phyloP scores from a whole-genome alignment of 2,113 vertebrate species.

The Gymnogyps californianus region DNA sequence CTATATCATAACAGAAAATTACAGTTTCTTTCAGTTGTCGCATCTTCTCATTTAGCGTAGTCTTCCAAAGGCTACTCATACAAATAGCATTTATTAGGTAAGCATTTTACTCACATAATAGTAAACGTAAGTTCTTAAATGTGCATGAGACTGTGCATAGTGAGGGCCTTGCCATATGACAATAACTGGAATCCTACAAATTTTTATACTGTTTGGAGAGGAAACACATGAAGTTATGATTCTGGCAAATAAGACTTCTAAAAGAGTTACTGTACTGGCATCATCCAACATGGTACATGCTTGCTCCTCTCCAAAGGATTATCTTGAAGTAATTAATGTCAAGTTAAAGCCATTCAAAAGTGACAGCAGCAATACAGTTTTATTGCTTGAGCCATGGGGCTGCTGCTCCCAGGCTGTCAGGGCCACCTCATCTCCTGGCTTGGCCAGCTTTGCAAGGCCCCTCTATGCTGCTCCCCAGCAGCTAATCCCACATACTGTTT shows the following conservation, averaged over 20 bases:
- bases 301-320: neutral
- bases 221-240: neutral
- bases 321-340: neutral
- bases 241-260: neutral
- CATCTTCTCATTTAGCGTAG: neutral
- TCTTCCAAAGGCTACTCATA: neutral
- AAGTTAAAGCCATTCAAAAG: neutral
- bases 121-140: neutral
- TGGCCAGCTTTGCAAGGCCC: neutral
- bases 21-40: neutral
- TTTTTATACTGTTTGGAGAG: neutral
- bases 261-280: neutral
- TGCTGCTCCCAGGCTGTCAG: neutral
- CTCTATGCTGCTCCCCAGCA: neutral
- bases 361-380: neutral
- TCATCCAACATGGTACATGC: neutral
- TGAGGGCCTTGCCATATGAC: neutral
- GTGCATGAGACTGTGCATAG: neutral
- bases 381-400: neutral
- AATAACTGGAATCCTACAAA: neutral
- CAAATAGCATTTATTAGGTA: neutral
- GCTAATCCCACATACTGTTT: neutral
- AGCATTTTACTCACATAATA: neutral
- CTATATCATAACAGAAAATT: neutral
- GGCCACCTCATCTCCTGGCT: neutral